Conservation (phyloP, 2,888 invertebrate species). For the Corythucha ciliata region DNA sequence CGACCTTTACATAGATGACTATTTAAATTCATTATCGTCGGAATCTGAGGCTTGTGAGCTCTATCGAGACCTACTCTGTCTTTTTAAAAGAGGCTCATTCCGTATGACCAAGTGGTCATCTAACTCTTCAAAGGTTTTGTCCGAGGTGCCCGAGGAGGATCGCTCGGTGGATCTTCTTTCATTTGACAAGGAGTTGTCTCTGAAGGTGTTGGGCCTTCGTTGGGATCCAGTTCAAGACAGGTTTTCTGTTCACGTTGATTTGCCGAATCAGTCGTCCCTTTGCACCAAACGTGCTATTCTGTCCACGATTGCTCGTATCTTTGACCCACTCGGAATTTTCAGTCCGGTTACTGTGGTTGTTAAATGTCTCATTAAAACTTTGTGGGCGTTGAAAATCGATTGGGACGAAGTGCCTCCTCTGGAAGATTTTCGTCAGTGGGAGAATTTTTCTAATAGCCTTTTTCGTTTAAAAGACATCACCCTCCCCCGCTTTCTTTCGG, state of each 20-base stretch:
- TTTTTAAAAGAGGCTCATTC: slow-evolving; percentile 18
- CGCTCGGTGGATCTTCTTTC: too few species aligned
- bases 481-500: background rate
- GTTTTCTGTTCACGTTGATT: too few species aligned
- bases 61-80: slow-evolving; percentile 3
- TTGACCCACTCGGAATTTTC: slow-evolving; percentile 13
- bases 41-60: slow-evolving; percentile 6
- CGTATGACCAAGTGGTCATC: slow-evolving; percentile 17
- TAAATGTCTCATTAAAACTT: background rate
- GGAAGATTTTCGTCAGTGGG: background rate
- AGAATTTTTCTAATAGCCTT: background rate
- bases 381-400: background rate
- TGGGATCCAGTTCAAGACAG: background rate
- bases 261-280: too few species aligned
- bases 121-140: background rate
- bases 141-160: background rate
- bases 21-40: slow-evolving; percentile 1
- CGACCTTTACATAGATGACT: slow-evolving; percentile 18
- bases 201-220: background rate
- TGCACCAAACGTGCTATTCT: slow-evolving; percentile 4
- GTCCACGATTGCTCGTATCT: slow-evolving; percentile 3
- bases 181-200: background rate
- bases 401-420: background rate
- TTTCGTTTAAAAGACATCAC: background rate
- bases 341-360: slow-evolving; percentile 1